phyloP scores from a whole-genome alignment of 2,888 invertebrate genomes.

The Cryptus armator region DNA sequence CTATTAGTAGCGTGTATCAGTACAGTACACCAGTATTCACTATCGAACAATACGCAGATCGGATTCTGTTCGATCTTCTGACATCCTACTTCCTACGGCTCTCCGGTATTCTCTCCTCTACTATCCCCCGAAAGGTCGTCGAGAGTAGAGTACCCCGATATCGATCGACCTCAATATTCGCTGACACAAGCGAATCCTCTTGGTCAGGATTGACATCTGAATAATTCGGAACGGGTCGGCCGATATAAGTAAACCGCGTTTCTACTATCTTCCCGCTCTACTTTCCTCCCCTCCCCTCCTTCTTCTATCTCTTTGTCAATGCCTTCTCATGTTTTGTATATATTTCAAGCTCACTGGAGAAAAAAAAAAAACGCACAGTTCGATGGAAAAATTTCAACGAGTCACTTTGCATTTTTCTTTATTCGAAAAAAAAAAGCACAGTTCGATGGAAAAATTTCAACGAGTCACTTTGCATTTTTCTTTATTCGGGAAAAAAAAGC shows the following conservation, averaged over 20 bases:
- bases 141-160: slow-evolving; percentile 44
- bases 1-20: background rate
- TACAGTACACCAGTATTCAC: background rate
- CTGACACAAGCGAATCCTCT: slow-evolving; percentile 32
- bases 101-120: background rate
- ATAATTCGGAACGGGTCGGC: slow-evolving; percentile 48
- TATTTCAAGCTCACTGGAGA: background rate
- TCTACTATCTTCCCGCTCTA: background rate
- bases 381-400: background rate
- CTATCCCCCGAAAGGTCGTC: slow-evolving; percentile 26
- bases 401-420: background rate
- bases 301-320: background rate
- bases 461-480: background rate
- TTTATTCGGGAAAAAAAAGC: background rate
- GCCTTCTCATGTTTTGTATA: too few relatives aligned
- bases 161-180: slow-evolving; percentile 61
- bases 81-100: background rate
- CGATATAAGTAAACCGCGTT: background rate
- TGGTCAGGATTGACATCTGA: slow-evolving; percentile 58
- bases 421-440: background rate
- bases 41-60: background rate
- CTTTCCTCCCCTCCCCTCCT: background rate
- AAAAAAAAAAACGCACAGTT: background rate
- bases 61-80: background rate
- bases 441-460: background rate